These are phyloP conservation scores for Bolinopsis microptera DNA, from an alignment of 37 sponge, comb jelly and placozoan species.

Conservation along the genomic window DNA sequence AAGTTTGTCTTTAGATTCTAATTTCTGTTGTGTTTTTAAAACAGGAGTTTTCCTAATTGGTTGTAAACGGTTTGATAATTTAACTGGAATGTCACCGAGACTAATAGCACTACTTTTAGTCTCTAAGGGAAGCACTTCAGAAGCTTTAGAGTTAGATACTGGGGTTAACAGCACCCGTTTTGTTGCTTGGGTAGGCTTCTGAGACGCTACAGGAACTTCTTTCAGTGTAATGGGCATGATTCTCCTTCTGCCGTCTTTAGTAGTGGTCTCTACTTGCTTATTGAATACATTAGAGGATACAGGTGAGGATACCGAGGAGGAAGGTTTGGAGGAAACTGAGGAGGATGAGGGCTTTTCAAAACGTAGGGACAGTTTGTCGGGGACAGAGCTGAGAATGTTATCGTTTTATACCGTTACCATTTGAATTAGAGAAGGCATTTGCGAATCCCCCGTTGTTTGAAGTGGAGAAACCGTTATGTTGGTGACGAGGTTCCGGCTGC, in stretches of 20 bases:
- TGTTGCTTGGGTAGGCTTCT: not conserved
- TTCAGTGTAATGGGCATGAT: slow-evolving; percentile 49
- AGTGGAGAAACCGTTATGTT: not conserved
- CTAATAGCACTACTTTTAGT: not conserved
- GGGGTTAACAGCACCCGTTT: slow-evolving; percentile 18
- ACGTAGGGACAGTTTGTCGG: not conserved
- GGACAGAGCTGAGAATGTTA: not conserved
- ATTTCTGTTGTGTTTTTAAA: not conserved
- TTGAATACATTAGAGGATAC: not conserved
- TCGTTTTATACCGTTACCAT: not conserved
- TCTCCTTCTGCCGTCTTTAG: slow-evolving; percentile 20
- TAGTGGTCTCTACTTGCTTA: slow-evolving; percentile 58
- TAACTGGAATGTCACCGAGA: slow-evolving; percentile 19
- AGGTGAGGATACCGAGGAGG: too few relatives aligned
- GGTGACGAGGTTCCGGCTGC: not conserved
- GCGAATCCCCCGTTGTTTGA: not conserved
- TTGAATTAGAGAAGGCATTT: not conserved
- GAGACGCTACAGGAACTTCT: not conserved
- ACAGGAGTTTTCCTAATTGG: not conserved
- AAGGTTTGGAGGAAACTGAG: not conserved
- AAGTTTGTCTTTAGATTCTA: slow-evolving; percentile 8
- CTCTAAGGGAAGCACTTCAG: not conserved
- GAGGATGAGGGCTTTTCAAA: not conserved
- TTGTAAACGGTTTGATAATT: not conserved
- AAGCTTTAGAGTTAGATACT: not conserved